Conservation (phyloP, 2,113 vertebrate genomes). For the Myodes glareolus region DNA sequence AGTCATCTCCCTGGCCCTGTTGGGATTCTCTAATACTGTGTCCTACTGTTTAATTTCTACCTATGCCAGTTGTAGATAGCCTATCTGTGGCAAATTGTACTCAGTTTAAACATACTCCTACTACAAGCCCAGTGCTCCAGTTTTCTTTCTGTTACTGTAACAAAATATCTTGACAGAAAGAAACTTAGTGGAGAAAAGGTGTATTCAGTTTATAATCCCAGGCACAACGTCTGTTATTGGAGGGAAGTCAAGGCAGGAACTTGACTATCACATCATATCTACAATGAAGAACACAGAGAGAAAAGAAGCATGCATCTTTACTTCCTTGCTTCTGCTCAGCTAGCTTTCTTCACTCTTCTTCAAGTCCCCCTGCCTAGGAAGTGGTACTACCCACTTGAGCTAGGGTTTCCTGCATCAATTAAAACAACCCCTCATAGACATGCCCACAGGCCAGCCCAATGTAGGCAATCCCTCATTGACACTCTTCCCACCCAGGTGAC, state of each 20-base stretch:
- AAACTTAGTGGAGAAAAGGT: neutral
- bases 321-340: neutral
- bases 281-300: neutral
- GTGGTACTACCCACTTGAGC: neutral
- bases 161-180: neutral
- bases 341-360: neutral
- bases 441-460: neutral
- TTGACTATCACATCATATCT: neutral
- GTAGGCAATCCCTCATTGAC: neutral
- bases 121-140: neutral
- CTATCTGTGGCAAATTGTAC: neutral
- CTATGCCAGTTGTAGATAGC: neutral
- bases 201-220: neutral
- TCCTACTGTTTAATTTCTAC: neutral
- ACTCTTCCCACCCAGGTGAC: neutral
- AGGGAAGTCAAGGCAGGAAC: neutral
- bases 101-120: neutral
- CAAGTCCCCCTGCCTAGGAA: neutral
- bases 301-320: neutral
- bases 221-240: neutral
- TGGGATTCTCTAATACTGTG: neutral
- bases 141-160: neutral
- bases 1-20: neutral
- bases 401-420: neutral
- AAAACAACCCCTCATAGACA: neutral